These are phyloP conservation scores for Dryas iulia DNA, from an alignment of 1,140 invertebrate genomes.

Conservation along the genomic window DNA sequence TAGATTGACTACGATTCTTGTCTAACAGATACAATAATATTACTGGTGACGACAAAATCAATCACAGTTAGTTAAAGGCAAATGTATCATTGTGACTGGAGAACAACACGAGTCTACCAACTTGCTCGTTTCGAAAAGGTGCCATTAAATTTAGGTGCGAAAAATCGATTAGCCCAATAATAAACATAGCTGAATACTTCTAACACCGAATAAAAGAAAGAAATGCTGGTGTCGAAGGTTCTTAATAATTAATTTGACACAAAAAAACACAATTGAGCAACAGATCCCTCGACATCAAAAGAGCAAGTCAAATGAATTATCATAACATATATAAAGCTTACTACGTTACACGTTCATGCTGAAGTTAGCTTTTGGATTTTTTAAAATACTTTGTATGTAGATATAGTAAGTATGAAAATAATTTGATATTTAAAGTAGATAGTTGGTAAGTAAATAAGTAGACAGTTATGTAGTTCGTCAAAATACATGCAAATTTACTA, in stretches of 20 bases:
- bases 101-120: conserved; percentile 33
- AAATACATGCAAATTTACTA: no score
- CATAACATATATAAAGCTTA: conserved; percentile 55
- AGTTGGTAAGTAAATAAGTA: no score
- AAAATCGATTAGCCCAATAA: conserved; percentile 23
- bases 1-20: neutral
- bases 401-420: neutral
- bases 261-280: conserved; percentile 35
- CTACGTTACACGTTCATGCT: conserved; percentile 43
- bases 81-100: conserved; percentile 18
- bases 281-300: conserved; percentile 65
- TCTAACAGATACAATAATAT: neutral
- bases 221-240: conserved; percentile 63
- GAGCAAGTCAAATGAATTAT: conserved; percentile 79
- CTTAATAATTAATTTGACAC: conserved; percentile 49
- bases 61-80: conserved; percentile 7
- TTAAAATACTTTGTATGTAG: neutral
- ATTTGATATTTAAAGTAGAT: no score
- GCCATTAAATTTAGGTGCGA: conserved; percentile 23
- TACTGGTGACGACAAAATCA: conserved; percentile 21
- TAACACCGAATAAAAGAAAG: conserved; percentile 10
- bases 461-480: no score
- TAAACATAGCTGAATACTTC: conserved; percentile 15
- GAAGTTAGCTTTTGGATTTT: conserved; percentile 56
- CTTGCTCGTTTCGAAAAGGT: conserved; percentile 29